Evolutionary conservation across 2,797 vertebrate genomes (phyloP).

Genomic region (Cyclura pinguis): DNA sequence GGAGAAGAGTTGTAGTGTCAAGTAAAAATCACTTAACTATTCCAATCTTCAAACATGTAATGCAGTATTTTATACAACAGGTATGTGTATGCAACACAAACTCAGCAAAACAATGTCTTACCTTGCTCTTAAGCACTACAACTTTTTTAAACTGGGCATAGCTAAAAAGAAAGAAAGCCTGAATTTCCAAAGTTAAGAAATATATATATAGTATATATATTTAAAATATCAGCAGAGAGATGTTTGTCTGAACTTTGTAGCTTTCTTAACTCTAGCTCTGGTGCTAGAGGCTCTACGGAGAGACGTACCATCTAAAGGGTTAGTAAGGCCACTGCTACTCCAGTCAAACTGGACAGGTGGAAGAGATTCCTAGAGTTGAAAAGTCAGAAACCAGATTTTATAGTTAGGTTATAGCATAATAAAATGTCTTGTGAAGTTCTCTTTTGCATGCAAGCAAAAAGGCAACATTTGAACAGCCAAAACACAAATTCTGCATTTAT

Average conservation of each 20-base stretch:
- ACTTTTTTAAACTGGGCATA: slow-evolving; percentile 67
- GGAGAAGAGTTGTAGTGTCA: slow-evolving; percentile 59
- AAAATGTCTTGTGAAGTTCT: slow-evolving; percentile 75
- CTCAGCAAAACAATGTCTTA: slow-evolving; percentile 70
- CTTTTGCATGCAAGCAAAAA: slow-evolving; percentile 70
- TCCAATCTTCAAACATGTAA: slow-evolving; percentile 44
- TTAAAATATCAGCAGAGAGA: slow-evolving; percentile 84
- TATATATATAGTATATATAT: slow-evolving; percentile 73
- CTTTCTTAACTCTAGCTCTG: slow-evolving; percentile 92
- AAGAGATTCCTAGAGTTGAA: slow-evolving; percentile 87
- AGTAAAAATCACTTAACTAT: slow-evolving; percentile 64
- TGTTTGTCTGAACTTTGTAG: slow-evolving; percentile 87
- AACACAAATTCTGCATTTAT: background rate
- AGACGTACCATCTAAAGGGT: slow-evolving; percentile 97
- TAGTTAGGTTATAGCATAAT: slow-evolving; percentile 78
- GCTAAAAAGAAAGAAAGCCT: slow-evolving; percentile 84
- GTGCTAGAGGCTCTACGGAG: slow-evolving; percentile 91
- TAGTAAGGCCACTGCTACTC: slow-evolving; percentile 94
- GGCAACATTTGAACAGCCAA: slow-evolving; percentile 68
- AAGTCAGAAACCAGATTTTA: slow-evolving; percentile 84
- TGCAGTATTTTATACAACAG: slow-evolving; percentile 60
- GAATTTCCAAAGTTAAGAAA: slow-evolving; percentile 84
- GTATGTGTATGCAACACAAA: slow-evolving; percentile 61
- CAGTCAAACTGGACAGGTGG: slow-evolving; percentile 91
- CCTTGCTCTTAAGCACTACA: slow-evolving; percentile 58